Conservation (phyloP, 2,797 vertebrate genomes). For the Catamblyrhynchus diadema region DNA sequence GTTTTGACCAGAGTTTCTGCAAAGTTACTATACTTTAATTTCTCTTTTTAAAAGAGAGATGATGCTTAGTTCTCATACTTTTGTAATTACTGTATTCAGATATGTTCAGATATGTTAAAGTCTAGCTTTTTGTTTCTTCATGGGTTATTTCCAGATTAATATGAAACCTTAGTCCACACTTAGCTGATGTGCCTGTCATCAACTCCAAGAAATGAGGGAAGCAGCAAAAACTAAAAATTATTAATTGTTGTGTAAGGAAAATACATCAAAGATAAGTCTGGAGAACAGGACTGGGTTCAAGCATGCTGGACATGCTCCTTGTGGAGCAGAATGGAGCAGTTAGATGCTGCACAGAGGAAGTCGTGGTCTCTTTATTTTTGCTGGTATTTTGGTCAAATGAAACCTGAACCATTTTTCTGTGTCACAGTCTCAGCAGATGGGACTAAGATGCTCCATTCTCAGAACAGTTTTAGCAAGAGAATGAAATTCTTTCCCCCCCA, state of each 20-base stretch:
- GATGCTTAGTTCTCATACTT: background rate
- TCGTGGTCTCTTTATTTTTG: background rate
- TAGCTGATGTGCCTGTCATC: background rate
- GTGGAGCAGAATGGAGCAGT: background rate
- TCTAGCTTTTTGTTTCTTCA: background rate
- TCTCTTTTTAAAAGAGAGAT: background rate
- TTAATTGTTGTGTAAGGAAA: background rate
- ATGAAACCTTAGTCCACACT: background rate
- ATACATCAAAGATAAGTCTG: background rate
- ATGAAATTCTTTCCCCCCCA: background rate
- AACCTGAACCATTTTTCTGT: background rate
- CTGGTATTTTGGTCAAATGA: background rate
- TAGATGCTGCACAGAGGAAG: background rate
- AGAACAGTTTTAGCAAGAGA: background rate
- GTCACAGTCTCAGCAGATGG: background rate
- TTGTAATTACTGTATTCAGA: background rate
- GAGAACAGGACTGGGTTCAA: background rate
- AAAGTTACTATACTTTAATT: background rate
- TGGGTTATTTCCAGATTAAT: background rate
- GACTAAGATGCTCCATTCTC: background rate
- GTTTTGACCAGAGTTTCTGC: background rate
- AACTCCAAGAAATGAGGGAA: background rate
- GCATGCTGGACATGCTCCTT: rapidly evolving
- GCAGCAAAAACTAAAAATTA: background rate
- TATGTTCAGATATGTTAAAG: background rate